Conservation (phyloP, 2,113 vertebrate species). For the Pedetes capensis region DNA sequence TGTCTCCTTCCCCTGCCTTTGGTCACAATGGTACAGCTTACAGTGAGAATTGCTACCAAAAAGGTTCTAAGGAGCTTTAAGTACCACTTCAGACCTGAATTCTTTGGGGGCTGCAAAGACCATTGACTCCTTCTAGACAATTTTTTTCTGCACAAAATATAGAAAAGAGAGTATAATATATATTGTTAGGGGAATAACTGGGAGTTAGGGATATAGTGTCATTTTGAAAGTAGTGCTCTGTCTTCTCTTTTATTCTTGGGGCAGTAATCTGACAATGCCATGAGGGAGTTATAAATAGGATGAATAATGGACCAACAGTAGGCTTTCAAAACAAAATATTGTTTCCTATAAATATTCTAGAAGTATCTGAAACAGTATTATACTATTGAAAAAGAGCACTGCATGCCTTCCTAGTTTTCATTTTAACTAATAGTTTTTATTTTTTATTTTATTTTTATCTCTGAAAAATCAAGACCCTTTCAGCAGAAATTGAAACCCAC, state of each 20-base stretch:
- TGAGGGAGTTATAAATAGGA: conserved; percentile 35
- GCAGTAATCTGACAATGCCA: not conserved
- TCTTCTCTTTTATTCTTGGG: conserved; percentile 46
- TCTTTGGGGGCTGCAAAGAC: not conserved
- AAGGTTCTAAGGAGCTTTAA: not conserved
- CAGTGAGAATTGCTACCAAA: not conserved
- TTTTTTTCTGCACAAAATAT: conserved; percentile 35
- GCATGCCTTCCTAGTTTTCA: conserved; percentile 45
- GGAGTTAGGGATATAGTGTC: not conserved
- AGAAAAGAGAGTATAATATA: not conserved
- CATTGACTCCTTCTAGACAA: not conserved
- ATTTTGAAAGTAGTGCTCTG: conserved; percentile 16
- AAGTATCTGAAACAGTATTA: conserved; percentile 64
- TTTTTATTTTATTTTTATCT: conserved; percentile 30
- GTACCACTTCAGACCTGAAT: not conserved
- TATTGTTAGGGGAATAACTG: not conserved
- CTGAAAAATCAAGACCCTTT: conserved; percentile 73
- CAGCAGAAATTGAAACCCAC: conserved; percentile 74
- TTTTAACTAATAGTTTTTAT: not conserved
- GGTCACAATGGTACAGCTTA: not conserved
- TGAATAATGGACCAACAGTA: conserved; percentile 35
- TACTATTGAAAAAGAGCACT: conserved; percentile 66
- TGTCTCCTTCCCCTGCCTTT: not conserved
- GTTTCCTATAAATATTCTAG: conserved; percentile 68
- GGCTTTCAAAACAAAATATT: conserved; percentile 61